phyloP scores from a whole-genome alignment of 2,888 invertebrate species.

The Drosophila greeni region DNA sequence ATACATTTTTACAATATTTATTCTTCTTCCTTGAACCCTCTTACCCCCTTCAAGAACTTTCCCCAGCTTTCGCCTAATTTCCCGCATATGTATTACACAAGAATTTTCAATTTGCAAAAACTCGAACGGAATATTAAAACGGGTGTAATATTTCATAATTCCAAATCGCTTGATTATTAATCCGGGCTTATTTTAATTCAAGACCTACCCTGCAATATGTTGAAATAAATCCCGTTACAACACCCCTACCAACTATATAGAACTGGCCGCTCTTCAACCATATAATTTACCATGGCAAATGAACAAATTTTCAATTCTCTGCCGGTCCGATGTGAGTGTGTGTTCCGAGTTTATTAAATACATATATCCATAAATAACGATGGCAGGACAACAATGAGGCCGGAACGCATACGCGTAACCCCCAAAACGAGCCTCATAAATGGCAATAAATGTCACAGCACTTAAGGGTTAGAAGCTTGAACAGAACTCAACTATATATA shows the following conservation, averaged over 20 bases:
- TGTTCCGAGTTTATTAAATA: conserved; percentile 60
- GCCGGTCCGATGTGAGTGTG: neutral
- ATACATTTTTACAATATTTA: no score
- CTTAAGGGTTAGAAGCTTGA: conserved; percentile 67
- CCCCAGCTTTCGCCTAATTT: neutral
- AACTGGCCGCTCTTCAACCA: conserved; percentile 11
- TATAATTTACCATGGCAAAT: conserved; percentile 43
- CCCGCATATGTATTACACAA: conserved; percentile 1
- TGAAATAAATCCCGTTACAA: conserved; percentile 17
- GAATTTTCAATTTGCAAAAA: neutral
- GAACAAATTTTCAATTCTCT: conserved; percentile 39
- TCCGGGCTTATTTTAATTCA: conserved; percentile 19
- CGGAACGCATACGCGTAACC: conserved; percentile 65
- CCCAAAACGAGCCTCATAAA: conserved; percentile 72
- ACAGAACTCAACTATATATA: neutral
- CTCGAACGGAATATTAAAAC: conserved; percentile 9
- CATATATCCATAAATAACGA: conserved; percentile 68
- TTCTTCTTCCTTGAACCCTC: neutral
- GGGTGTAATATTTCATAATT: conserved; percentile 24
- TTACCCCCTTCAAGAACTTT: neutral
- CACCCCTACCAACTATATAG: conserved; percentile 10
- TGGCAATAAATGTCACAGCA: conserved; percentile 68
- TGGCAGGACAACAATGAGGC: conserved; percentile 45
- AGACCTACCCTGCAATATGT: conserved; percentile 30
- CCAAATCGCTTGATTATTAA: conserved; percentile 21